Percentiles rank a stretch among this genome's conserved stretches.
phyloP scores from a whole-genome alignment of 2,113 vertebrate species.

The Cryptotis parvus region DNA sequence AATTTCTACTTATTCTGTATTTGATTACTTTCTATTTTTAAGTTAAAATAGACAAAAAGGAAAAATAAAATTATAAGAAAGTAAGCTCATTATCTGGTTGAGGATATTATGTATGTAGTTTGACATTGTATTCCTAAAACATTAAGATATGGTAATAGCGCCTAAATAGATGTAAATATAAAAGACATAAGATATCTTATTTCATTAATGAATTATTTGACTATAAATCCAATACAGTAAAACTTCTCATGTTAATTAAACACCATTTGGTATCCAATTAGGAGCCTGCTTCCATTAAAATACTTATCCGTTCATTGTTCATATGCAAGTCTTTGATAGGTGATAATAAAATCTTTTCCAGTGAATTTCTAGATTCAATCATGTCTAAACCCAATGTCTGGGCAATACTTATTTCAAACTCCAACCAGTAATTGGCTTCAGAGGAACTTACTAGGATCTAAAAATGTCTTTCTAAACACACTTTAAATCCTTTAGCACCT shows the following conservation, averaged over 20 bases:
- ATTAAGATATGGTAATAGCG: too few species aligned
- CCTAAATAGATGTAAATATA: too few species aligned
- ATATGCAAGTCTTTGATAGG: neutral
- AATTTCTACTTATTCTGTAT: too few species aligned
- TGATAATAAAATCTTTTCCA: neutral
- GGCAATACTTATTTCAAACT: neutral
- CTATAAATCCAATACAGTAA: neutral
- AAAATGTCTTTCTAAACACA: neutral
- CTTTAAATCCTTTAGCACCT: neutral
- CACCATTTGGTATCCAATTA: neutral
- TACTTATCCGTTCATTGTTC: neutral
- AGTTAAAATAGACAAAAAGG: neutral
- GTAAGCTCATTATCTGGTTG: neutral
- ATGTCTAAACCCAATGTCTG: neutral
- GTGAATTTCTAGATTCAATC: conserved; percentile 27
- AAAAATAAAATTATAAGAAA: conserved; percentile 43
- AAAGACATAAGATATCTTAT: neutral
- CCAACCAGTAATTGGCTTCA: conserved; percentile 20
- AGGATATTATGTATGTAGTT: too few species aligned
- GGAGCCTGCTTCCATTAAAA: neutral
- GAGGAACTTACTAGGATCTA: neutral
- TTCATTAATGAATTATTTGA: conserved; percentile 1
- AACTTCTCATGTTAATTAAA: neutral
- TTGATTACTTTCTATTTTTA: too few species aligned
- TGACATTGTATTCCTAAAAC: too few species aligned